A percentile compares a stretch with the other conserved stretches of the same genome.
Conservation (phyloP, 2,888 invertebrate species). For the Tethea ocularis region DNA sequence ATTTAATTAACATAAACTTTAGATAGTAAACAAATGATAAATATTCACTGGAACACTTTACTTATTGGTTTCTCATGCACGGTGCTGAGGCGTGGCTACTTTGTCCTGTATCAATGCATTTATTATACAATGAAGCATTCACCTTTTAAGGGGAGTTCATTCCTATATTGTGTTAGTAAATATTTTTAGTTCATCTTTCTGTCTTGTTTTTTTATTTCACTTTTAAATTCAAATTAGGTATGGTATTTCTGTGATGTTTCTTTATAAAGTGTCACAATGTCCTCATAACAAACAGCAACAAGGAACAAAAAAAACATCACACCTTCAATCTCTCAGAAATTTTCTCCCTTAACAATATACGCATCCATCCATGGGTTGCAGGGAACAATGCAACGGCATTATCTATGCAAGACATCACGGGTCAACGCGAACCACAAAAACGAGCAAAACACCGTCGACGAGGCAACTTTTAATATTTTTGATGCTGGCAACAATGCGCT, state of each 20-base stretch:
- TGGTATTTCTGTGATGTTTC: neutral
- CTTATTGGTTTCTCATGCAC: neutral
- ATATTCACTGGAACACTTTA: neutral
- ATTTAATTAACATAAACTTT: too few species aligned
- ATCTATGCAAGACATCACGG: constrained; percentile 60
- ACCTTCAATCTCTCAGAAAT: constrained; percentile 1
- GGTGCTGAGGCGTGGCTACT: constrained; percentile 35
- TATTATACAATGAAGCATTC: constrained; percentile 34
- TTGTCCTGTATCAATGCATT: constrained; percentile 43
- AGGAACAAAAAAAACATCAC: constrained; percentile 13
- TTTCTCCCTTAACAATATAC: constrained; percentile 30
- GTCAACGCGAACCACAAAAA: constrained; percentile 38
- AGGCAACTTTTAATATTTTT: constrained; percentile 51
- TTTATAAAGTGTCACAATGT: neutral
- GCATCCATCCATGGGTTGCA: constrained; percentile 36
- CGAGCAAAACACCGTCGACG: constrained; percentile 27
- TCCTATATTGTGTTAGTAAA: neutral
- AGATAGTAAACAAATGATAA: too few species aligned
- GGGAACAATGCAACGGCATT: constrained; percentile 51
- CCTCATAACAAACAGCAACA: neutral
- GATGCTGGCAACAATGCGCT: constrained; percentile 34
- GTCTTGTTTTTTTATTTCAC: neutral
- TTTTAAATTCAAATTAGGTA: neutral
- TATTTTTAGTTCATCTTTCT: neutral
- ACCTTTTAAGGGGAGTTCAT: constrained; percentile 25